Evolutionary conservation across 2,888 invertebrate species (phyloP).

Genomic region (Pardosa pseudoannulata): DNA sequence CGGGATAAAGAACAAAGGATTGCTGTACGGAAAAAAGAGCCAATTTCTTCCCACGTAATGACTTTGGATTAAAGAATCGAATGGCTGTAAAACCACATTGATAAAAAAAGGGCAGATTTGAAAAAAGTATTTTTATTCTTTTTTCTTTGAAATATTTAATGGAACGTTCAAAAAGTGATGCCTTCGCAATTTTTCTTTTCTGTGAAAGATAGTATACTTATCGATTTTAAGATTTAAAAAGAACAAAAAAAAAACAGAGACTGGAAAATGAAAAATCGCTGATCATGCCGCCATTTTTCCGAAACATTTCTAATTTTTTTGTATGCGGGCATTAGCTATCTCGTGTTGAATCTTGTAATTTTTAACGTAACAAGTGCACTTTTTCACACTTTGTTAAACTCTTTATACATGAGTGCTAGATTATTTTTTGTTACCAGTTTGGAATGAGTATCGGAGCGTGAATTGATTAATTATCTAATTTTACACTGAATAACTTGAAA

Average conservation of each 20-base stretch:
- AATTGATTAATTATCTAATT: neutral
- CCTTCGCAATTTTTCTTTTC: neutral
- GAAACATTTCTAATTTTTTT: too few species aligned
- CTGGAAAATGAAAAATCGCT: too few species aligned
- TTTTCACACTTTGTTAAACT: neutral
- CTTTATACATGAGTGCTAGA: neutral
- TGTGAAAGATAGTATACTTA: neutral
- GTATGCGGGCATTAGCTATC: neutral
- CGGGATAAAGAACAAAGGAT: neutral
- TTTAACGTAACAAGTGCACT: neutral
- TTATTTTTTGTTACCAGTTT: neutral
- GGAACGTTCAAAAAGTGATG: constrained; percentile 2
- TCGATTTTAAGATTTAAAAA: neutral
- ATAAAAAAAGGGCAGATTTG: neutral
- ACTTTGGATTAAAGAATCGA: neutral
- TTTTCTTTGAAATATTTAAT: constrained; percentile 2
- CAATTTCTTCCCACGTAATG: neutral
- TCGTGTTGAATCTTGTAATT: neutral
- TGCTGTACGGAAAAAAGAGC: neutral
- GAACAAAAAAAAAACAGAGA: too few species aligned
- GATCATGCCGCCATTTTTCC: too few species aligned
- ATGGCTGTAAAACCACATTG: neutral
- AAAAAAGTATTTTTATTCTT: neutral
- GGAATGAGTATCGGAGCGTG: neutral
- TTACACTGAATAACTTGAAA: neutral